Conservation (phyloP, 2,797 vertebrate genomes). For the Peromyscus melanophrys region DNA sequence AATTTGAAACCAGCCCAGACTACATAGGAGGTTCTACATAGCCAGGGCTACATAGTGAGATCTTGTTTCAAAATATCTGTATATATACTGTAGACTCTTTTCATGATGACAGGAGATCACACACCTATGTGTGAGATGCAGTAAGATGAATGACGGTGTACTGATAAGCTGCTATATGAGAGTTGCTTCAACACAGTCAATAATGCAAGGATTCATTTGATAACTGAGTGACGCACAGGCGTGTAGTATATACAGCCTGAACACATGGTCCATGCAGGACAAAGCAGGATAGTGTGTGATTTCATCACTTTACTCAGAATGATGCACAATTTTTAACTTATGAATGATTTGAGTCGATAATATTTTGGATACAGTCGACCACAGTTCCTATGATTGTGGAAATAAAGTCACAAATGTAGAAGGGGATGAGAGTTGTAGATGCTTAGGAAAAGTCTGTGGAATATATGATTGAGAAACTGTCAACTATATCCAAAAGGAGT, state of each 20-base stretch:
- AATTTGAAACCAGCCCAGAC: not conserved
- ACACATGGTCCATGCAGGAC: not conserved
- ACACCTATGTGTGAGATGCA: not conserved
- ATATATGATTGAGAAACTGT: not conserved
- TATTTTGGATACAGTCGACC: not conserved
- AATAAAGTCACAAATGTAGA: not conserved
- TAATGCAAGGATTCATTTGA: not conserved
- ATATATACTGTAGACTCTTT: not conserved
- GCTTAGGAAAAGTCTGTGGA: constrained; percentile 12
- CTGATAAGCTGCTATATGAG: not conserved
- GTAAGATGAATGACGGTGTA: not conserved
- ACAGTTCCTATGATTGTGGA: not conserved
- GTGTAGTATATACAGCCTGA: not conserved
- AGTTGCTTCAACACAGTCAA: not conserved
- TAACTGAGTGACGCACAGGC: not conserved
- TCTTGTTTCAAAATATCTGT: not conserved
- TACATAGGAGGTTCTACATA: not conserved
- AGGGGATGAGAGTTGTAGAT: not conserved
- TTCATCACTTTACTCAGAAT: not conserved
- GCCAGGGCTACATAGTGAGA: too few relatives aligned
- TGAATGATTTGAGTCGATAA: not conserved
- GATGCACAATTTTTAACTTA: not conserved
- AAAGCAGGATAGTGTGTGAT: not conserved
- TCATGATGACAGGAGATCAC: not conserved
- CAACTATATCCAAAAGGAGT: constrained; percentile 2